Evolutionary conservation across 2,888 invertebrate genomes (phyloP).

Genomic region (Panopea generosa): DNA sequence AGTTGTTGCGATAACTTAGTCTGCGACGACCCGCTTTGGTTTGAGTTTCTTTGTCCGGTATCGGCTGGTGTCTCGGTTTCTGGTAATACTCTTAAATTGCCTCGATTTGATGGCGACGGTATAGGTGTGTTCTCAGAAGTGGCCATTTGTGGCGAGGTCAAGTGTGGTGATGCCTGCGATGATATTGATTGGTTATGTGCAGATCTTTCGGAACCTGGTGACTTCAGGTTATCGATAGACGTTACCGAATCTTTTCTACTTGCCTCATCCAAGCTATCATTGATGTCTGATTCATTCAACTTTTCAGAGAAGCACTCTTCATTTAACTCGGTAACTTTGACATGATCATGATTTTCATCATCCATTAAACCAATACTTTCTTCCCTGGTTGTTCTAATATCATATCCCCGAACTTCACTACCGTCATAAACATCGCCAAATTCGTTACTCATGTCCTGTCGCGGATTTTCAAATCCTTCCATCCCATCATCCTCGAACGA

Average conservation of each 20-base stretch:
- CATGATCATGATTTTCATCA: background rate
- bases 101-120: conserved; percentile 19
- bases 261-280: conserved; percentile 10
- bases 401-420: background rate
- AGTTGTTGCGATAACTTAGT: background rate
- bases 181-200: conserved; percentile 18
- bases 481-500: conserved; percentile 56
- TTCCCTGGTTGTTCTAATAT: background rate
- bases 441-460: background rate
- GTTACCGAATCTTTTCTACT: conserved; percentile 27
- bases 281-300: background rate
- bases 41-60: background rate
- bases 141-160: conserved; percentile 23
- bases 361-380: background rate
- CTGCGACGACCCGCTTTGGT: background rate
- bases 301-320: background rate
- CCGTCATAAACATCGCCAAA: background rate
- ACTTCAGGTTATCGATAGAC: conserved; percentile 22
- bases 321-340: background rate
- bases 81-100: background rate
- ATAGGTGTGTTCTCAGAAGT: conserved; percentile 19
- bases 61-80: background rate
- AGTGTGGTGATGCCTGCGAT: conserved; percentile 19
- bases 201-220: conserved; percentile 31
- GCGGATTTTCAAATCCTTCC: conserved; percentile 22